Conservation (phyloP, 1,140 invertebrate genomes). For the Callitettix versicolor region DNA sequence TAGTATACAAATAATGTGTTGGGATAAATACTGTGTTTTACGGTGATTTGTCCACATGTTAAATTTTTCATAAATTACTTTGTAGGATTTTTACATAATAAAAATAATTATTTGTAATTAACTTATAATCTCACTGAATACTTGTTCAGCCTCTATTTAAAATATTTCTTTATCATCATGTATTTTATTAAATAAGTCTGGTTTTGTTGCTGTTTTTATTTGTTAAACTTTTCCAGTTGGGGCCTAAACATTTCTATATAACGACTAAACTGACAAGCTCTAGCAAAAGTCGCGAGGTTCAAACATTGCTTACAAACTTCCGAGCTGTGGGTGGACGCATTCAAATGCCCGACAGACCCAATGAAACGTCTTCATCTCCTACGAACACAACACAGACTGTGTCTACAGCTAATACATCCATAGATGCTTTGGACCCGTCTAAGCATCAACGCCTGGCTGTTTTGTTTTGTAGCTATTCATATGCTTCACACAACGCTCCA, state of each 20-base stretch:
- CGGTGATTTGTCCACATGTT: no score
- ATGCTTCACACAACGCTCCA: conserved; percentile 65
- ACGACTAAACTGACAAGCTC: conserved; percentile 51
- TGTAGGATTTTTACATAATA: no score
- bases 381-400: not conserved
- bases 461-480: conserved; percentile 85
- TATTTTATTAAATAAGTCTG: no score
- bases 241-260: conserved; percentile 58
- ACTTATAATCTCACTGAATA: no score
- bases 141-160: no score
- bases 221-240: conserved; percentile 21
- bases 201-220: no score
- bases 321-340: conserved; percentile 73
- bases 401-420: not conserved
- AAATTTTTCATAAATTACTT: no score
- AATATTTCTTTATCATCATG: no score
- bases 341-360: not conserved
- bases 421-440: conserved; percentile 72
- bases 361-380: not conserved
- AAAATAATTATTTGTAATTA: no score
- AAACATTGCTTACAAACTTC: conserved; percentile 69
- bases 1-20: no score
- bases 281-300: conserved; percentile 48
- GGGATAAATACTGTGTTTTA: no score
- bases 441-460: conserved; percentile 84